phyloP scores from a whole-genome alignment of 2,888 invertebrate species.

The Molanna angustata region DNA sequence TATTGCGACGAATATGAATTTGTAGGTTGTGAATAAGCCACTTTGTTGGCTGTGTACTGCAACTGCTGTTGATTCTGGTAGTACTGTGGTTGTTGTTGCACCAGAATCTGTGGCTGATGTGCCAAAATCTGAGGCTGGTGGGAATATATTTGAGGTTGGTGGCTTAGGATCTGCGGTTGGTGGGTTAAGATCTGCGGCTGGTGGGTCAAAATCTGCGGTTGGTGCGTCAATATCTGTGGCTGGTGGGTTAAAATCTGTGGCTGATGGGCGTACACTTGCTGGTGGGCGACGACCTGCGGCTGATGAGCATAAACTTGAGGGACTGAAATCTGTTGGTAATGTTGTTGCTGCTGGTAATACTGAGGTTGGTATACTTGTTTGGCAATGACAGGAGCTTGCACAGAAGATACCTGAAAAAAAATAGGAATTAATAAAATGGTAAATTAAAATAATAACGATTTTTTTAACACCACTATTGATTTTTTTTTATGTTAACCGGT shows the following conservation, averaged over 20 bases:
- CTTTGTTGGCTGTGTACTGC: constrained; percentile 13
- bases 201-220: no score
- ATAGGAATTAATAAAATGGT: no score
- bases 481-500: no score
- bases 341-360: constrained; percentile 21
- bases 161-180: no score
- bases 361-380: constrained; percentile 27
- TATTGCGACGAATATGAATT: constrained; percentile 25
- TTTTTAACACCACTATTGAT: no score
- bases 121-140: neutral
- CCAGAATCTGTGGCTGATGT: neutral
- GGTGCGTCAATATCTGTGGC: no score
- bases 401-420: constrained; percentile 16
- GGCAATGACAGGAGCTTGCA: constrained; percentile 19
- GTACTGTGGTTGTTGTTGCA: constrained; percentile 10
- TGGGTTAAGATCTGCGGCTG: no score
- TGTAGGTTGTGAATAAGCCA: constrained; percentile 18
- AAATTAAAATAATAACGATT: no score
- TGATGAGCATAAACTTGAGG: no score
- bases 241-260: no score
- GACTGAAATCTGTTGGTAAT: constrained; percentile 7
- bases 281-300: neutral
- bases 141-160: constrained; percentile 7
- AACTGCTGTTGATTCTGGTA: constrained; percentile 11
- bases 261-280: constrained; percentile 2